Evolutionary conservation across 2,888 invertebrate genomes (phyloP), one percentile per base, ranked within the genome.

Genomic region (Drosophila nr. perissopoda): DNA sequence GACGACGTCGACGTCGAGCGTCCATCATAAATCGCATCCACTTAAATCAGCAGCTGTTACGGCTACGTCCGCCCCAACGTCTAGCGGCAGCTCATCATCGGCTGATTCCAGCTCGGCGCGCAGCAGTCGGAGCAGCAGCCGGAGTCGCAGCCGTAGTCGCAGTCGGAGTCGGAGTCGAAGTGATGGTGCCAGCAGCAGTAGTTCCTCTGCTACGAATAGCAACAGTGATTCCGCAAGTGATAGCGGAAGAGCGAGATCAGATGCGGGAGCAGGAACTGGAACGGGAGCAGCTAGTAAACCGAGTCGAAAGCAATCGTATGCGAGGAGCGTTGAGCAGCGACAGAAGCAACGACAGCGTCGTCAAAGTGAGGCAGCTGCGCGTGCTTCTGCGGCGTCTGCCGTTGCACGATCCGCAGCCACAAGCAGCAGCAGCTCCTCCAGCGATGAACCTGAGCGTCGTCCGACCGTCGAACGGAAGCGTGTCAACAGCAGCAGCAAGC

Each of bases 61-160:
- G 33, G 27, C 31, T 38, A 52, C 90, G 77, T 85, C 91, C 67
- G 88, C 92, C 59, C 82, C 87, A 69, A 90, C 92, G 78, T 88
- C 91, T 18, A 90, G 88, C 81, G 89, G 88, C 78, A 91, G 89
- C 62, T 90, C 91, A 48, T 89, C 91, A 81, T 91, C 91, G 60
- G 90, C 70, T 78, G 91, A 91, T 83, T 88, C 91, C 66, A 91
- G 91, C 57, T 90, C 91, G 78, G 82, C 90, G 75, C 89, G 80
- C 56, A 90, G 77, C n/a, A 80, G 83, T 21, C 82, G 86, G 18
- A 79, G 85, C 25, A 86, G 84, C 53, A 59, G 88, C 53, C 89
- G 76, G 18, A 83, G 85, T 31, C 87, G 91, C 33, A 81, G 84
- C 31, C 18, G 72, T 57, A 56, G 63, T 34, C 59, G 64, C 31